Percentiles rank a stretch among this genome's conserved stretches.
These are phyloP conservation scores for Serranus cabrilla DNA, from an alignment of 2,797 vertebrate species.

Conservation along the genomic window DNA sequence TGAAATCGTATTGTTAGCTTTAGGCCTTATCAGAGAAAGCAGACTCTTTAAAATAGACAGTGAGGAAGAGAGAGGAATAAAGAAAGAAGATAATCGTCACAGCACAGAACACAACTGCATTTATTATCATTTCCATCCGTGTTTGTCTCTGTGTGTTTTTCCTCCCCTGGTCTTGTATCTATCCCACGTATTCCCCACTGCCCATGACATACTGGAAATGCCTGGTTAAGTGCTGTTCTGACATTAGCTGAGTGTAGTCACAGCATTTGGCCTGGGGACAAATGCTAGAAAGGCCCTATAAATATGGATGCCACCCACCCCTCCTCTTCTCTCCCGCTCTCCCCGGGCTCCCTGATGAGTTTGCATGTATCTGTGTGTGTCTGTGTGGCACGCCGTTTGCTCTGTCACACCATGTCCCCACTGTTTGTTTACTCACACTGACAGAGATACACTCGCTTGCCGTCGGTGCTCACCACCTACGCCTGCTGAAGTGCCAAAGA, in stretches of 20 bases:
- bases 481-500: constrained; percentile 75
- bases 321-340: constrained; percentile 52
- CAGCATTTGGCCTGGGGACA: constrained; percentile 84
- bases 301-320: constrained; percentile 80
- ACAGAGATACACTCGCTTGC: constrained; percentile 79
- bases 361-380: constrained; percentile 67
- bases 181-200: constrained; percentile 75
- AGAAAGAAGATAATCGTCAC: constrained; percentile 13
- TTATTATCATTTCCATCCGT: constrained; percentile 39
- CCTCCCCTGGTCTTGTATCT: constrained; percentile 54
- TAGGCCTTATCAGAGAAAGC: background rate
- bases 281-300: constrained; percentile 80
- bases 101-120: constrained; percentile 13
- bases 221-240: constrained; percentile 85
- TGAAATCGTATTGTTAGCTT: constrained; percentile 11
- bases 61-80: background rate
- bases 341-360: constrained; percentile 69
- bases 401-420: constrained; percentile 80
- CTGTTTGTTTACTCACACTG: constrained; percentile 84
- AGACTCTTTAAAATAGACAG: background rate
- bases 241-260: constrained; percentile 84
- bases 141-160: constrained; percentile 34
- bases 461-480: constrained; percentile 60
- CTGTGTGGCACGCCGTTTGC: constrained; percentile 57
- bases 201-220: constrained; percentile 80